Percentiles rank a stretch among this genome's conserved stretches.
Conservation (phyloP, 2,113 vertebrate species). For the Sturnira hondurensis region DNA sequence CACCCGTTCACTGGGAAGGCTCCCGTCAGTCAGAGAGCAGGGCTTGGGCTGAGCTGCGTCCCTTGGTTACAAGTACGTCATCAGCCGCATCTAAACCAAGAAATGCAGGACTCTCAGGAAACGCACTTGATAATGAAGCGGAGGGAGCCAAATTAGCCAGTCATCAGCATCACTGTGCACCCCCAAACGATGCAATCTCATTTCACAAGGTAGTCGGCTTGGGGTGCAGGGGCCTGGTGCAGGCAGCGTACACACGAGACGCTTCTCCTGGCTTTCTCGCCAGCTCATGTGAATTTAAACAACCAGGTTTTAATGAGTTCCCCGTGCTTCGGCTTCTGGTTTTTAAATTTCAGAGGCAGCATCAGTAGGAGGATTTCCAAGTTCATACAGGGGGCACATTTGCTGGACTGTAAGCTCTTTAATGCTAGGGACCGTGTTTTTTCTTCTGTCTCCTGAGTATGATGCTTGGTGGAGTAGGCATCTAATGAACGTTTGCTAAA, state of each 20-base stretch:
- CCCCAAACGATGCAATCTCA: background rate
- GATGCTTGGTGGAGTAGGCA: background rate
- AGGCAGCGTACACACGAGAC: no score
- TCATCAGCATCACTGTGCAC: background rate
- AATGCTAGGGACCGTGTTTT: background rate
- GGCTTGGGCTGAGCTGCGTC: background rate
- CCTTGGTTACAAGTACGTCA: slow-evolving; percentile 57
- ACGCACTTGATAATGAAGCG: slow-evolving; percentile 40
- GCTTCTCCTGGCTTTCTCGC: background rate
- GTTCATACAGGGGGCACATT: background rate
- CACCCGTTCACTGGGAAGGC: background rate
- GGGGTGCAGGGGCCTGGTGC: no score
- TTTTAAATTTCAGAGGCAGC: background rate
- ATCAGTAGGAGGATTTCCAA: background rate
- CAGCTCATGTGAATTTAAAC: background rate
- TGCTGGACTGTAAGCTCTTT: background rate
- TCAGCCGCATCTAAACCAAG: slow-evolving; percentile 10
- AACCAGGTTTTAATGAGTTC: background rate
- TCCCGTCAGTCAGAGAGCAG: background rate
- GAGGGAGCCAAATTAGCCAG: slow-evolving; percentile 9
- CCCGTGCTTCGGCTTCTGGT: background rate
- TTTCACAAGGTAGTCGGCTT: background rate
- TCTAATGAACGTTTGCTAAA: background rate
- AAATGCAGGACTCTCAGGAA: slow-evolving; percentile 48
- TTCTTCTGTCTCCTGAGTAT: background rate